phyloP scores from a whole-genome alignment of 2,888 invertebrate species.

The Acleris literana region DNA sequence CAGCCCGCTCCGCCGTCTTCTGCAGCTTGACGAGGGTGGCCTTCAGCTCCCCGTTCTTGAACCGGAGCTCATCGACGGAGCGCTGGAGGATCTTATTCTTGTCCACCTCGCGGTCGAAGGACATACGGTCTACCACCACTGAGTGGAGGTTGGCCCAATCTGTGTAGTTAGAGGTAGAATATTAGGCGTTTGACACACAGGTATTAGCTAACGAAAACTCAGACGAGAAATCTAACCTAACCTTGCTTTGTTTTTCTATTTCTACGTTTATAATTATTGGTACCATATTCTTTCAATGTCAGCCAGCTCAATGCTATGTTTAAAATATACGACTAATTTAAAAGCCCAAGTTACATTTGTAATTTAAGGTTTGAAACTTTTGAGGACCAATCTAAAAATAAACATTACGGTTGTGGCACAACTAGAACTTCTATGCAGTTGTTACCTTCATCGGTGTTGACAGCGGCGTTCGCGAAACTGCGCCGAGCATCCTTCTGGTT shows the following conservation, averaged over 20 bases:
- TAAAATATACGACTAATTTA: neutral
- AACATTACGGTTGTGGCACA: too few relatives aligned
- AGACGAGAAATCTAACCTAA: too few relatives aligned
- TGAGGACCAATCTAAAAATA: too few relatives aligned
- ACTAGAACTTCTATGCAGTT: neutral
- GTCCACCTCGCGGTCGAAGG: conserved; percentile 74
- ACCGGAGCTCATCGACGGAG: conserved; percentile 74
- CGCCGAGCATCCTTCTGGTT: conserved; percentile 44
- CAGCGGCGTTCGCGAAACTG: conserved; percentile 54
- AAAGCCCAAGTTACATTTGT: neutral
- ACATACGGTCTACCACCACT: conserved; percentile 78
- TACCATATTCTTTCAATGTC: too few relatives aligned
- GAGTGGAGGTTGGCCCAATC: conserved; percentile 77
- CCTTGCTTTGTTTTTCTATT: neutral
- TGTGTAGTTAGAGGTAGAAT: conserved; percentile 39
- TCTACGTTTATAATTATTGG: too few relatives aligned
- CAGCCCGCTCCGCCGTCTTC: conserved; percentile 53
- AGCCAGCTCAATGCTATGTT: too few relatives aligned
- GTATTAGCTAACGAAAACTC: too few relatives aligned
- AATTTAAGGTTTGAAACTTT: too few relatives aligned
- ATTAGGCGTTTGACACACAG: too few relatives aligned
- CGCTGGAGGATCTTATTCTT: conserved; percentile 73
- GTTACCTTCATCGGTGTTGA: conserved; percentile 75
- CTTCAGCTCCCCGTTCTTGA: conserved; percentile 75
- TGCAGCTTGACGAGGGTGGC: conserved; percentile 64